Conservation (phyloP, 2,888 invertebrate genomes). For the Tuberolachnus salignus region DNA sequence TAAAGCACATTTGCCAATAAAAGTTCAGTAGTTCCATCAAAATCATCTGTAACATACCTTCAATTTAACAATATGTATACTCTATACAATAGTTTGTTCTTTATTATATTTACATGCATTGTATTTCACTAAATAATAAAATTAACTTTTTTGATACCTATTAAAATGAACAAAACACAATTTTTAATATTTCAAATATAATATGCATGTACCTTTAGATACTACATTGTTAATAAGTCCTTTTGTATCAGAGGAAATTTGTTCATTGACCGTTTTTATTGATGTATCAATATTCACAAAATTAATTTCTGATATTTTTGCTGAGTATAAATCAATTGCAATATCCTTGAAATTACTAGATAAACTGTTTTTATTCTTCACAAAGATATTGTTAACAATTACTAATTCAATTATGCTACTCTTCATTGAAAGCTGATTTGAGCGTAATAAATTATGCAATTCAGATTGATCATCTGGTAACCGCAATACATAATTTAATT, state of each 20-base stretch:
- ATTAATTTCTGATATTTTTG: constrained; percentile 65
- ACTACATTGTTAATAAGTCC: constrained; percentile 68
- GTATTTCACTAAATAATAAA: neutral
- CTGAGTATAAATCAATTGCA: constrained; percentile 65
- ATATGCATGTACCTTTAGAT: constrained; percentile 64
- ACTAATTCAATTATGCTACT: constrained; percentile 57
- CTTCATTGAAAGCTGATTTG: constrained; percentile 54
- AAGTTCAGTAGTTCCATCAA: constrained; percentile 68
- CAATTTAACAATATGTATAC: neutral
- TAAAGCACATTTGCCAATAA: constrained; percentile 78
- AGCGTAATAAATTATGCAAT: constrained; percentile 34
- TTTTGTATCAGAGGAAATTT: constrained; percentile 68
- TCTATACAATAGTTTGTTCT: neutral
- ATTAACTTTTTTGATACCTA: neutral
- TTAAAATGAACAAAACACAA: neutral
- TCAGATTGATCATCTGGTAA: constrained; percentile 61
- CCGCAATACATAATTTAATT: constrained; percentile 68
- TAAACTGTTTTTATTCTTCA: constrained; percentile 58
- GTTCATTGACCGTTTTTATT: constrained; percentile 67
- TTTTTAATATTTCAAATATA: neutral
- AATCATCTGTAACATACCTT: constrained; percentile 63
- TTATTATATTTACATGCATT: neutral
- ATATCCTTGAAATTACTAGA: constrained; percentile 64
- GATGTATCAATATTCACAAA: constrained; percentile 65
- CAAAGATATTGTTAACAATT: constrained; percentile 59